Evolutionary conservation across 2,113 vertebrate genomes (phyloP), one percentile per base, ranked within the genome.

Genomic region (Grallaria varia): DNA sequence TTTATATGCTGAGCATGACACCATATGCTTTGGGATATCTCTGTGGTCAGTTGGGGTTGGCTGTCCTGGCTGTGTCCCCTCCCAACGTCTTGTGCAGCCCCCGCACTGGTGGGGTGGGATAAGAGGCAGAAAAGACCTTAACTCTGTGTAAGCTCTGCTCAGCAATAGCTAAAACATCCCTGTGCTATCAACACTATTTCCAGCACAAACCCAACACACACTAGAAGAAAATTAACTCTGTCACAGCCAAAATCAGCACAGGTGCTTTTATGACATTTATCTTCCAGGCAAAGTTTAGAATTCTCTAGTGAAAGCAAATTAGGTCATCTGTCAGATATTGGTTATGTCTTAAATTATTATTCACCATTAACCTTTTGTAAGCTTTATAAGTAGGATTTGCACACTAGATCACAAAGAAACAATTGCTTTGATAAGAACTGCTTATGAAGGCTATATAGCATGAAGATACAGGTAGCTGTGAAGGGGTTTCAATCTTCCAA

Each of bases 341-440:
- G 35, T 96, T 87, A 40, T 67, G 81, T 74, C 59, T 89, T 42
- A 62, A 69, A 37, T 69, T 91, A 53, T 63, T 91, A 58, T 67
- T 79, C 60, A 78, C 2, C n/a, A n/a, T 52, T 88, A 92, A 58
- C 20, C 2, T 78, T 72, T 69, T 53, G 16, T 50, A 87, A 62
- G 17, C 39, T 66, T 84, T 94, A 14, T 62, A 93, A 83, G 30
- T 71, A 71, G 19, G 20, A 91, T 94, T 91, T 93, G 69, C 71
- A 64, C 4, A 47, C 8, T 66, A 42, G 59, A 40, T 30, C 39
- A 6, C n/a, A 93, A 75, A 76, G 19, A 90, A 87, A 91, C 13
- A 80, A 80, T 75, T 95, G 28, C 27, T 72, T 93, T 84, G 33
- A 50, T 50, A 74, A 92, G 47, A 95, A 89, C 72, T 94, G 35